Evolutionary conservation across 2,888 invertebrate genomes (phyloP).

Genomic region (Drosophila neutralis): DNA sequence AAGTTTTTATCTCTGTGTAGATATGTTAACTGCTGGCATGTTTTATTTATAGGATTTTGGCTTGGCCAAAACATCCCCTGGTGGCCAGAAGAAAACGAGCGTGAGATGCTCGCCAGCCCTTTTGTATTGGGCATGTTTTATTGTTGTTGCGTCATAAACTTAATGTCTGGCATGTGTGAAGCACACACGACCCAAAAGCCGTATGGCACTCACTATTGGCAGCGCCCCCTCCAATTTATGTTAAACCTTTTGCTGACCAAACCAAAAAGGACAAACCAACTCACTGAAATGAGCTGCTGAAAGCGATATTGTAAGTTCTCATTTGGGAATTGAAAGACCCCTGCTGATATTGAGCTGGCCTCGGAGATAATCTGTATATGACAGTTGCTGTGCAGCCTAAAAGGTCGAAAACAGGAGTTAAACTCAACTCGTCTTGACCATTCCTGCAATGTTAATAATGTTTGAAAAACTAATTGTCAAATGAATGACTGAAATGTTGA

Average conservation of each 20-base stretch:
- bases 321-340: slow-evolving; percentile 52
- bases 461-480: slow-evolving; percentile 67
- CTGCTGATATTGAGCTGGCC: slow-evolving; percentile 46
- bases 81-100: slow-evolving; percentile 50
- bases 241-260: slow-evolving; percentile 74
- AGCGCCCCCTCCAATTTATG: slow-evolving; percentile 63
- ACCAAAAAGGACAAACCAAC: slow-evolving; percentile 40
- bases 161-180: slow-evolving; percentile 79
- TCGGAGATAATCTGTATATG: slow-evolving; percentile 67
- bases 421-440: slow-evolving; percentile 19
- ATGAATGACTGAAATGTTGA: slow-evolving; percentile 44
- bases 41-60: slow-evolving; percentile 74
- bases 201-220: slow-evolving; percentile 24
- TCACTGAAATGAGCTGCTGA: slow-evolving; percentile 47
- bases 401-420: slow-evolving; percentile 15
- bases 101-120: slow-evolving; percentile 44
- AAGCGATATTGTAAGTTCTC: slow-evolving; percentile 63
- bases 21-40: slow-evolving; percentile 60
- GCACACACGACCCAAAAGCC: slow-evolving; percentile 19
- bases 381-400: slow-evolving; percentile 38
- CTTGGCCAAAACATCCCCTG: slow-evolving; percentile 68
- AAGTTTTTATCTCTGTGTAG: slow-evolving; percentile 3
- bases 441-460: slow-evolving; percentile 37
- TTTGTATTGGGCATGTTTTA: slow-evolving; percentile 67
- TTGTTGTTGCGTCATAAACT: slow-evolving; percentile 80